Evolutionary conservation across 2,113 vertebrate genomes (phyloP), one percentile per base, ranked within the genome.

Genomic region (Apus apus): DNA sequence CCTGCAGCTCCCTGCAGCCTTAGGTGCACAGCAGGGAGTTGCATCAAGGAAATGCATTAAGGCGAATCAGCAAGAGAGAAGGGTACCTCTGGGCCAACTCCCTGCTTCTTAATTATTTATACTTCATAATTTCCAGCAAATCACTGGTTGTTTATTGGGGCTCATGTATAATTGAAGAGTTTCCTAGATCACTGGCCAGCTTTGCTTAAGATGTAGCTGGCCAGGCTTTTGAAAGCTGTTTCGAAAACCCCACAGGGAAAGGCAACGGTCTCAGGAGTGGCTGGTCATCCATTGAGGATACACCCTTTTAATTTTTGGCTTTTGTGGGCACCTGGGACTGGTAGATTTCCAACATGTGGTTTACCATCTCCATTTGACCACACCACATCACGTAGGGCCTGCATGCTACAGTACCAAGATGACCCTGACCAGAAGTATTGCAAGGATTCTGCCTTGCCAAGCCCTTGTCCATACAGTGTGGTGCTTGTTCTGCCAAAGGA

Each of bases 41-140:
- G 86, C 97, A 97, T 97, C 97, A 97, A 97, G 97, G 93, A 98
- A 98, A 98, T 93, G 94, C 98, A 98, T 98, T 98, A 98, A 98
- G 96, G 86, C 88, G 91, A 97, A 92, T 97, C 94, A 96, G 97
- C 97, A 96, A 95, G 96, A 97, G 97, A 95, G 78, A 68, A 95
- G 96, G 96, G 93, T 96, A 97, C 92, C 76, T 85, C 96, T 96
- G 97, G 81, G 92, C 96, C 61, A 95, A 19, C 94, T 97, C 97
- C 97, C 92, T 87, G 61, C 96, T 96, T 94, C 96, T 98, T 95
- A 98, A 98, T 98, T 98, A 98, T 98, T 98, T 96, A 98, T 98
- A 29, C 56, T 97, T 97, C 94, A 94, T 98, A 98, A 98, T 98
- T 98, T 98, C 98, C 97, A 98, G 98, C 98, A 98, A 98, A 98